These are phyloP conservation scores for Eudemis profundana DNA, from an alignment of 2,888 invertebrate genomes.

Conservation along the genomic window DNA sequence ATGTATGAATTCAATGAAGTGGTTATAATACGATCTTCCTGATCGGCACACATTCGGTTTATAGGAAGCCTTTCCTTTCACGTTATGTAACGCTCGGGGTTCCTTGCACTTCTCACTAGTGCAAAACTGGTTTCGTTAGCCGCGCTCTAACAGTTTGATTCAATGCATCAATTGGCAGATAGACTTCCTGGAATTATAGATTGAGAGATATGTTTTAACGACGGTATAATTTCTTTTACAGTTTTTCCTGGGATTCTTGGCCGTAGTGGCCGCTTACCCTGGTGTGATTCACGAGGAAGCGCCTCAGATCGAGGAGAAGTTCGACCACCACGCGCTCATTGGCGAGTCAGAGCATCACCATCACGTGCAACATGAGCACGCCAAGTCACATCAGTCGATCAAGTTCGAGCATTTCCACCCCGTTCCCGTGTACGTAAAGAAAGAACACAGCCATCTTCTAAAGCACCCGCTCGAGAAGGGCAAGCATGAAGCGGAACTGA, in stretches of 20 bases:
- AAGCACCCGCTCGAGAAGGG: constrained; percentile 88
- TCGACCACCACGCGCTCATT: constrained; percentile 71
- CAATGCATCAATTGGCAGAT: constrained; percentile 43
- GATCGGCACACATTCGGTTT: constrained; percentile 49
- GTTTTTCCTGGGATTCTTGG: constrained; percentile 81
- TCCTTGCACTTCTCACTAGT: constrained; percentile 53
- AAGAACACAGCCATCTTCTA: constrained; percentile 87
- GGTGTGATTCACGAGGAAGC: constrained; percentile 77
- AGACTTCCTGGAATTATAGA: constrained; percentile 18
- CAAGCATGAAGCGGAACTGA: constrained; percentile 85
- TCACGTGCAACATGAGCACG: constrained; percentile 87
- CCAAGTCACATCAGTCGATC: constrained; percentile 89
- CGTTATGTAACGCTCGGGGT: constrained; percentile 66
- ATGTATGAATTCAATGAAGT: constrained; percentile 61
- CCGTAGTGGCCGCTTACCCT: constrained; percentile 76
- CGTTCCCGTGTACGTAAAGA: constrained; percentile 89
- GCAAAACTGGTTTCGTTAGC: constrained; percentile 60
- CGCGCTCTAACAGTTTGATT: constrained; percentile 24
- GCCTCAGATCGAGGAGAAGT: constrained; percentile 72
- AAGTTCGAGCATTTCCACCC: constrained; percentile 89
- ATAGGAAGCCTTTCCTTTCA: constrained; percentile 68
- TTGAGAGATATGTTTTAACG: constrained; percentile 1
- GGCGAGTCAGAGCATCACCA: constrained; percentile 85
- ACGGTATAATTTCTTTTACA: constrained; percentile 53
- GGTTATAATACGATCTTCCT: constrained; percentile 61